phyloP scores from a whole-genome alignment of 2,888 invertebrate genomes.

The Sphaerophoria taeniata region DNA sequence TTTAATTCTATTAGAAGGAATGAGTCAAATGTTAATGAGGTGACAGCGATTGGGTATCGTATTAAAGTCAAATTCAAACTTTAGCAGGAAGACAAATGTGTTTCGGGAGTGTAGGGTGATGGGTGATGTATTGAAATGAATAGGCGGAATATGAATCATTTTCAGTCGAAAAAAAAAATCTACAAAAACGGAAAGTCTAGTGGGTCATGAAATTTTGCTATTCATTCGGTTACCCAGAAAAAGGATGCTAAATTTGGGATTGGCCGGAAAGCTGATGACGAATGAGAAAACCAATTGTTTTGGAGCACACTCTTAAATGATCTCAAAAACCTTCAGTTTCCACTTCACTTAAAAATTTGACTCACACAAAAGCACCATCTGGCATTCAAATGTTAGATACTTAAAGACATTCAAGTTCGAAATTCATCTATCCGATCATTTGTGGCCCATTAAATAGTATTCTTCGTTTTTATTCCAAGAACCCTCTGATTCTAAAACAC shows the following conservation, averaged over 20 bases:
- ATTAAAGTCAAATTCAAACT: constrained; percentile 38
- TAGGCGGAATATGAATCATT: constrained; percentile 24
- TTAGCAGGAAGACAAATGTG: not conserved
- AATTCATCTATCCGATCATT: not conserved
- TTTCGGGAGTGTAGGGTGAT: not conserved
- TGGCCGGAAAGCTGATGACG: too few species aligned
- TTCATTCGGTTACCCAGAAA: too few species aligned
- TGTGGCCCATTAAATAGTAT: not conserved
- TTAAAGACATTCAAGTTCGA: too few species aligned
- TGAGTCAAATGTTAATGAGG: constrained; percentile 61
- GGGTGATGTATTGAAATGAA: not conserved
- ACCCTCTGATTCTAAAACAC: not conserved
- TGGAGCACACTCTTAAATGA: too few species aligned
- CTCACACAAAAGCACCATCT: too few species aligned
- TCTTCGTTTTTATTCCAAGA: not conserved
- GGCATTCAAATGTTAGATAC: too few species aligned
- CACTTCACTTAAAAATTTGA: too few species aligned
- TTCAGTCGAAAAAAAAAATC: constrained; percentile 1
- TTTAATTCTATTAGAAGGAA: constrained; percentile 51
- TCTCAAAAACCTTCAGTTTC: too few species aligned
- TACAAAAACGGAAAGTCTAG: not conserved
- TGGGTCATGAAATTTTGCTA: not conserved
- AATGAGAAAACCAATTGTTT: too few species aligned
- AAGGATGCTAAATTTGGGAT: not conserved
- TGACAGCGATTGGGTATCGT: constrained; percentile 42